Conservation (phyloP, 2,113 vertebrate species). For the Cyphomyrus plagiostoma region DNA sequence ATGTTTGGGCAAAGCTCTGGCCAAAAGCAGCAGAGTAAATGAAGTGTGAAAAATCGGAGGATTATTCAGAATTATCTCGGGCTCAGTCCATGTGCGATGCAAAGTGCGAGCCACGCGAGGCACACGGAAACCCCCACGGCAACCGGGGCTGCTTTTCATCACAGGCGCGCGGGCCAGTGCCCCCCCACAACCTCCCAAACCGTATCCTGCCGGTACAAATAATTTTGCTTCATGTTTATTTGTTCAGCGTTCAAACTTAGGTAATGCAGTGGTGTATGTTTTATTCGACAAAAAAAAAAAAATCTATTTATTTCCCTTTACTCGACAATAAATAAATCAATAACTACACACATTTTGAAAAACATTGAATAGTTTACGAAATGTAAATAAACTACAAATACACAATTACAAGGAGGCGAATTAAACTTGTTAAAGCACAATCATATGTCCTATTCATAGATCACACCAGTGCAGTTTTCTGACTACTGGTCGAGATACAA, state of each 20-base stretch:
- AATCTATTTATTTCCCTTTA: slow-evolving; percentile 20
- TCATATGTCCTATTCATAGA: background rate
- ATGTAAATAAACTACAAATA: background rate
- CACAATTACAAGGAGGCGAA: background rate
- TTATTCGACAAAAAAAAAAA: slow-evolving; percentile 42
- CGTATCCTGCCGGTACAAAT: slow-evolving; percentile 17
- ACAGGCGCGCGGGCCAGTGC: slow-evolving; percentile 39
- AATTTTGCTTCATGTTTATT: slow-evolving; percentile 34
- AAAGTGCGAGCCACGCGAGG: slow-evolving; percentile 32
- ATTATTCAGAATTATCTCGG: slow-evolving; percentile 71
- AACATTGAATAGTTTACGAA: background rate
- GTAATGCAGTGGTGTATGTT: slow-evolving; percentile 32
- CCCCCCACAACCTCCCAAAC: background rate
- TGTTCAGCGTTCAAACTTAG: slow-evolving; percentile 31
- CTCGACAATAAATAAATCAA: background rate
- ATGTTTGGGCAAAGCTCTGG: slow-evolving; percentile 42
- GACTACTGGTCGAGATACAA: background rate
- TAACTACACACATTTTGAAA: background rate
- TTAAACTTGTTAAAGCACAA: background rate
- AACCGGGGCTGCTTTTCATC: slow-evolving; percentile 39
- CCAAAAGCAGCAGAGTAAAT: slow-evolving; percentile 65
- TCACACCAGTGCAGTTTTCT: background rate
- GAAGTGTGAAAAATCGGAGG: slow-evolving; percentile 65
- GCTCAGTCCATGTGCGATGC: slow-evolving; percentile 65
- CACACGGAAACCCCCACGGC: background rate